Base-by-base conservation (phyloP, 2,888 invertebrate species). In the Lysandra bellargus region DNA sequence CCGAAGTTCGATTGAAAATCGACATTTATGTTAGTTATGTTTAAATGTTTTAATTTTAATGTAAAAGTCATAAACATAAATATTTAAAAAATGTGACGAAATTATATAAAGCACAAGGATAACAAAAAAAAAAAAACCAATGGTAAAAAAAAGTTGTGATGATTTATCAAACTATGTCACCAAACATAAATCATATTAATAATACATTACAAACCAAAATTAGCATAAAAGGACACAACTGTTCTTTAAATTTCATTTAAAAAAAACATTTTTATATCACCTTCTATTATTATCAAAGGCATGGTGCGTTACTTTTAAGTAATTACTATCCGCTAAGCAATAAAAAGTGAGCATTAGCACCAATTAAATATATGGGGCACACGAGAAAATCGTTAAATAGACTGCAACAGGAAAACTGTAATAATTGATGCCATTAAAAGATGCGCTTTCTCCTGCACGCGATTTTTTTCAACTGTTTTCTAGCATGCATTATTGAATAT, bases 401-500 rank as follows among this genome's bases (percentile, higher is more conserved):
- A 94, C 86, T 91, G 89, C 89, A 85, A 84, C 87, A 84, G 85
- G 83, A 85, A 87, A 92, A 93, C 92, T 90, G 90, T 89, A 88
- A 88, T 93, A 91, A 93, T 90, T 90, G 86, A 88, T 86, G 88
- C 86, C 88, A 92, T 91, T 90, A 90, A 84, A 84, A 91, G 91
- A 92, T 92, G 89, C 89, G 88, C 14, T 80, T 69, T 69, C 69
- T 4, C 69, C 14, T 1, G 12, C 69, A 33, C 69, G 69, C 69
- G 3, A 9, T 12, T 69, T 69, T 69, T 37, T 69, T 17, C 23
- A n/a, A 33, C 69, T 14, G 69, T 69, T 69, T 69, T 69, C 69
- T 69, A 69, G 69, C 14, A 69, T 69, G 69, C 69, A 69, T 69
- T 69, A 69, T 69, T 69, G 33, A 69, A 5, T 69, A 69, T 69